A percentile compares a stretch with the other conserved stretches of the same genome.
phyloP scores from a whole-genome alignment of 2,113 vertebrate genomes.

The zebrafish (Danio rerio) region GRCz12tu NC_133199.1:21796501-21797000 shows the following conservation, averaged over 20 bases:
- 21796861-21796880: not conserved
- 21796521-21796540: not conserved
- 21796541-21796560: not conserved
- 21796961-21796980: no score
- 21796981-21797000: no score
- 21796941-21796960: no score
- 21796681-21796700: not conserved
- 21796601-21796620: no score
- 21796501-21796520: slow-evolving; percentile 32
- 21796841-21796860: not conserved
- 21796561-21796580: not conserved
- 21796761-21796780: not conserved
- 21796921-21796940: no score
- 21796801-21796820: not conserved
- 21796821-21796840: not conserved
- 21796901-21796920: no score
- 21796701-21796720: not conserved
- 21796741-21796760: not conserved
- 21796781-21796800: not conserved
- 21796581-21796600: not conserved
- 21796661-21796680: slow-evolving; percentile 8
- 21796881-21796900: no score
- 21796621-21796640: slow-evolving; percentile 16
- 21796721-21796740: not conserved
- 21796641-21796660: not conserved